Conservation (phyloP, 2,113 vertebrate genomes). For the Anoura caudifer region DNA sequence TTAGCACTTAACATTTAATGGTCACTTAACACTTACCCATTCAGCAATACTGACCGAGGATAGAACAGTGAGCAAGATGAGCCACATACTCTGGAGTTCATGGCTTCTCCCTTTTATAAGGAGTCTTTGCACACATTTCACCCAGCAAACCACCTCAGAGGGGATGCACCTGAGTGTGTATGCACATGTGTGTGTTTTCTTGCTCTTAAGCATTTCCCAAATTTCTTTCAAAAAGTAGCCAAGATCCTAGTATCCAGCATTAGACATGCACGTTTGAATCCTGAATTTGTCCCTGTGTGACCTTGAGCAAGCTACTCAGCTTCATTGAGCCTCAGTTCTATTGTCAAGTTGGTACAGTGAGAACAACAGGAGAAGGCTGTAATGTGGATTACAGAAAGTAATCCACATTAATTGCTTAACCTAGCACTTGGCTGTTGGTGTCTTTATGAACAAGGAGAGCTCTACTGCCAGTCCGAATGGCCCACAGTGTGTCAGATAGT, state of each 20-base stretch:
- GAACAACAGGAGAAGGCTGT: not conserved
- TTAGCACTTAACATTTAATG: too few species aligned
- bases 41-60: not conserved
- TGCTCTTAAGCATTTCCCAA: not conserved
- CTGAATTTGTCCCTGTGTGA: not conserved
- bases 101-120: not conserved
- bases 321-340: not conserved
- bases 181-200: not conserved
- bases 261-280: not conserved
- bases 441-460: not conserved
- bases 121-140: not conserved
- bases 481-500: not conserved
- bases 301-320: not conserved
- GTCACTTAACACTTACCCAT: not conserved
- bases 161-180: accelerated
- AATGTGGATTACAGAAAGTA: not conserved
- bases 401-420: not conserved
- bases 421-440: not conserved
- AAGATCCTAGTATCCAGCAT: not conserved
- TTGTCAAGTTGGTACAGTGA: not conserved
- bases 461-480: not conserved
- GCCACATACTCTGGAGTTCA: not conserved
- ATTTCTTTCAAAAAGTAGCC: constrained; percentile 14
- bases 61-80: not conserved
- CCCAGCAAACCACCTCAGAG: not conserved